Conservation (phyloP, 2,113 vertebrate genomes). For the Alosa alosa region DNA sequence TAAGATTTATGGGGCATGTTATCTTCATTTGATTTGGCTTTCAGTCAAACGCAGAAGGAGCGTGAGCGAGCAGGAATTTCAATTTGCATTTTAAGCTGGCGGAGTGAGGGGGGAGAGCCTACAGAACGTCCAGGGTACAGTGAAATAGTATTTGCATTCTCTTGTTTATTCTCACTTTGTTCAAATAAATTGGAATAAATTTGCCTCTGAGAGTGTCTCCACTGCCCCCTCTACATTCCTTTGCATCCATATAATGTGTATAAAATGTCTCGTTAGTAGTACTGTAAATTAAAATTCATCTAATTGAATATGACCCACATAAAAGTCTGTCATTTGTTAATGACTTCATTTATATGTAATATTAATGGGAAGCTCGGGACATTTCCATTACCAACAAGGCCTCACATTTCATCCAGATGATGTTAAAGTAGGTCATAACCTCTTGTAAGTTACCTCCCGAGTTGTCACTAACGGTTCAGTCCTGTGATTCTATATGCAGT, state of each 20-base stretch:
- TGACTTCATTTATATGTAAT: slow-evolving; percentile 25
- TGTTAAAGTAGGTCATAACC: slow-evolving; percentile 12
- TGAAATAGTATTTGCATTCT: slow-evolving; percentile 6
- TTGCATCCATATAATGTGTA: slow-evolving; percentile 1
- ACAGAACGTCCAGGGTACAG: background rate
- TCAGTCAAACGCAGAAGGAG: slow-evolving; percentile 18
- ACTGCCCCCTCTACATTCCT: background rate
- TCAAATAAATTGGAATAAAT: slow-evolving; percentile 29
- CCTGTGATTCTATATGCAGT: slow-evolving; percentile 12
- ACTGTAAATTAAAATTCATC: background rate
- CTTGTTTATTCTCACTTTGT: slow-evolving; percentile 23
- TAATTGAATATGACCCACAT: slow-evolving; percentile 30
- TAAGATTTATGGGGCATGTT: slow-evolving; percentile 33
- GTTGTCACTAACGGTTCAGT: background rate
- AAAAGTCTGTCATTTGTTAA: slow-evolving; percentile 16
- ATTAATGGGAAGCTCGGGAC: background rate
- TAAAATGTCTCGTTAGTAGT: background rate
- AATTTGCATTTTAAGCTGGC: slow-evolving; percentile 35
- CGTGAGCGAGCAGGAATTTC: slow-evolving; percentile 29
- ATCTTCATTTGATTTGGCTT: slow-evolving; percentile 37
- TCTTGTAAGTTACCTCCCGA: background rate
- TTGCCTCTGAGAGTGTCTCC: background rate
- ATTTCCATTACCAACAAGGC: slow-evolving; percentile 12
- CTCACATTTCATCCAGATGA: background rate
- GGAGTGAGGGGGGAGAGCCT: background rate